Conservation (phyloP, 2,888 invertebrate genomes). For the Desoria tigrina region DNA sequence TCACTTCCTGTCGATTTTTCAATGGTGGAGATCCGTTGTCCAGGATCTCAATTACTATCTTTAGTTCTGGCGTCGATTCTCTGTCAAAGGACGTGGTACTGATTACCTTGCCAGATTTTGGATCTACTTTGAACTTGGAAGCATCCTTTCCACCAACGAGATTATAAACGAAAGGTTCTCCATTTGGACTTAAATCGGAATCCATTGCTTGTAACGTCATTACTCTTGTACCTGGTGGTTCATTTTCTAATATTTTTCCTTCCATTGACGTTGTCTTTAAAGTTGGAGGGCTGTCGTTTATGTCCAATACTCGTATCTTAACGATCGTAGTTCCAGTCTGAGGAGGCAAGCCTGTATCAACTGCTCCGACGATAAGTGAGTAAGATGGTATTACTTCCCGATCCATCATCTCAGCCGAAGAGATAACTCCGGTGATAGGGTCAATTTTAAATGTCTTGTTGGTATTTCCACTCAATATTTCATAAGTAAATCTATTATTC, state of each 20-base stretch:
- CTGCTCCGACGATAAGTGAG: conserved; percentile 77
- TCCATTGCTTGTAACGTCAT: conserved; percentile 89
- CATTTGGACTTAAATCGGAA: conserved; percentile 81
- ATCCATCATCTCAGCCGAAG: conserved; percentile 70
- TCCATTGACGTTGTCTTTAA: conserved; percentile 86
- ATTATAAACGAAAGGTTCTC: conserved; percentile 82
- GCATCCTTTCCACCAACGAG: conserved; percentile 88
- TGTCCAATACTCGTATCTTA: conserved; percentile 78
- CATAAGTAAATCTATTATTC: conserved; percentile 88
- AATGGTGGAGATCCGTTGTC: conserved; percentile 82
- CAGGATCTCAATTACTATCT: conserved; percentile 87
- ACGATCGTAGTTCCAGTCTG: conserved; percentile 83
- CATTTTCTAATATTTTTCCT: conserved; percentile 88
- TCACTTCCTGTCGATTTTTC: conserved; percentile 82
- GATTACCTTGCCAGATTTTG: conserved; percentile 84
- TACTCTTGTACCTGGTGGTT: conserved; percentile 82
- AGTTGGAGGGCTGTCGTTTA: conserved; percentile 90
- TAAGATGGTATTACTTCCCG: conserved; percentile 76
- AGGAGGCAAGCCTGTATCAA: conserved; percentile 84
- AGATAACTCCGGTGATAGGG: conserved; percentile 79
- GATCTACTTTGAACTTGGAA: conserved; percentile 83
- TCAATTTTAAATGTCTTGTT: conserved; percentile 85
- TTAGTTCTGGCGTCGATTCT: conserved; percentile 78
- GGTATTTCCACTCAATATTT: conserved; percentile 79
- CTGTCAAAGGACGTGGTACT: conserved; percentile 88